phyloP scores from a whole-genome alignment of 2,113 vertebrate species.

The Pogona vitticeps region DNA sequence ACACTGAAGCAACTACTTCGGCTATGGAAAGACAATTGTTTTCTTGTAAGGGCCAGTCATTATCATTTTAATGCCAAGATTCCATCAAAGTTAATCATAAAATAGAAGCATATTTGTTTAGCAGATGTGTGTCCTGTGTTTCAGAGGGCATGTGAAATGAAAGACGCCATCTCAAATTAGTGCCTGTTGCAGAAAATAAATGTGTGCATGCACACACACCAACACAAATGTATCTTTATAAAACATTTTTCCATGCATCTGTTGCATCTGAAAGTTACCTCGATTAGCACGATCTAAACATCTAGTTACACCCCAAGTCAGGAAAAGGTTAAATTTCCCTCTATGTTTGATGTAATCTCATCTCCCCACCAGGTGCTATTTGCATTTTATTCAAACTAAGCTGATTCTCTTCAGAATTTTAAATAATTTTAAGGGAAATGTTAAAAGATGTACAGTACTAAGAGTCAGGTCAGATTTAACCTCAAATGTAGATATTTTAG shows the following conservation, averaged over 20 bases:
- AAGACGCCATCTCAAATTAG: slow-evolving; percentile 46
- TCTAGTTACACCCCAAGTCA: neutral
- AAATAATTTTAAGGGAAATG: neutral
- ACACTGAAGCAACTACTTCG: neutral
- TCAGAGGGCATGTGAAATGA: slow-evolving; percentile 35
- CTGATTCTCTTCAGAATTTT: neutral
- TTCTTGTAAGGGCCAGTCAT: neutral
- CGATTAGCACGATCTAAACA: neutral
- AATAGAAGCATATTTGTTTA: slow-evolving; percentile 33
- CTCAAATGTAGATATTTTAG: neutral
- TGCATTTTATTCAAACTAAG: neutral
- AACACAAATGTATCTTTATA: neutral
- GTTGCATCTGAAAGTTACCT: no score
- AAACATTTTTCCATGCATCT: slow-evolving; percentile 2
- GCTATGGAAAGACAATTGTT: neutral
- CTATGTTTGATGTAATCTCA: neutral
- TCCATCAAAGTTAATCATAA: slow-evolving; percentile 55
- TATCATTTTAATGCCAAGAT: slow-evolving; percentile 42
- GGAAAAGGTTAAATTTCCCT: neutral
- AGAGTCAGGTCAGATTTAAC: neutral
- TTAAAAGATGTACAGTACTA: no score
- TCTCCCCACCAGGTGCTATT: neutral
- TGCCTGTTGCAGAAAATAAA: slow-evolving; percentile 31
- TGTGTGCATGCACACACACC: neutral
- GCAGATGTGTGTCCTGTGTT: slow-evolving; percentile 40